Evolutionary conservation across 2,888 invertebrate species (phyloP), one percentile per base, ranked within the genome.

Genomic region (Leptogaster cylindrica): DNA sequence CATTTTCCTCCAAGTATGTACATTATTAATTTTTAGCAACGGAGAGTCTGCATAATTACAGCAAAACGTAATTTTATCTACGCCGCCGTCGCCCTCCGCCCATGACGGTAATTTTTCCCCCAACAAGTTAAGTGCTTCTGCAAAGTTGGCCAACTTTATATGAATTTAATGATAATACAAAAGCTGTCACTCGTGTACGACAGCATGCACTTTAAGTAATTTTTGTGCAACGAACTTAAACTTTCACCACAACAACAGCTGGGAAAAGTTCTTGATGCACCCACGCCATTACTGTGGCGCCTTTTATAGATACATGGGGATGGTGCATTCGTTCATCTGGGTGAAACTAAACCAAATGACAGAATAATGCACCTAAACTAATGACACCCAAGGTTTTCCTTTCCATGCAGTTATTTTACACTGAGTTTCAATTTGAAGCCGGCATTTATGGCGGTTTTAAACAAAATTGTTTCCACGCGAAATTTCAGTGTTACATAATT

Each of bases 321-420:
- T 50, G 27, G n/a, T 50, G 50, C 50, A n/a, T n/a, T n/a, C n/a
- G 50, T 50, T 50, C 16, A 50, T 50, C 50, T 23, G 27, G 50
- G 50, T 27, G 28, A 10, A 50, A 28, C 28, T 50, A 50, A 28
- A 23, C 50, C 27, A 50, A 50, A 50, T 50, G 23, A 50, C 50
- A 50, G 28, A 50, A 50, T 50, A 50, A 50, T 50, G 50, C 50
- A 50, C 50, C 50, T 50, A 50, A 50, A 50, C 50, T 50, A 50
- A 50, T 50, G 50, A 27, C 27, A 50, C 50, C 28, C 27, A 12
- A 8, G 27, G 50, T 27, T 50, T 50, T 27, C 28, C 7, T 25
- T 14, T 25, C 50, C n/a, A 14, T 50, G 50, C 50, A 28, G 50
- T 50, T 50, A 25, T 8, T 27, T 50, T 23, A 27, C 25, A 14